Evolutionary conservation across 2,888 invertebrate species (phyloP), one percentile per base, ranked within the genome.

Genomic region (Monopis laevigella): DNA sequence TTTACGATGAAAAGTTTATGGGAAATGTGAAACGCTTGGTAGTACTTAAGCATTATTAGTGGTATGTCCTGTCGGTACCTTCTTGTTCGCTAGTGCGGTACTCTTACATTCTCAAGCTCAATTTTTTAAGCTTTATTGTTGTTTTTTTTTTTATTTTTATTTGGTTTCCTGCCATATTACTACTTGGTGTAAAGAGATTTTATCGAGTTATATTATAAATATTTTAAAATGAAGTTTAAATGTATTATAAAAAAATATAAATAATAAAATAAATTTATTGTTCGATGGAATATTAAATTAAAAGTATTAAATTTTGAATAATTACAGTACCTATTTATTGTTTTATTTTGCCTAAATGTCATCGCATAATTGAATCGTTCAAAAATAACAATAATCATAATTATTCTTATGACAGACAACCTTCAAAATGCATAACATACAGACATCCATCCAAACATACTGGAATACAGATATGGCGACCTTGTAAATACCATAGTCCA

Each of bases 61-160:
- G 67, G 65, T 19, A 10, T 19, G 12, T 18, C 2, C 58, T 58
- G 60, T 69, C 65, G 71, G 73, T 71, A 66, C 65, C 68, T 19
- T 19, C 8, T 28, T 10, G 28, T 29, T 12, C 12, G 6, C 14
- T 13, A 13, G 29, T 12, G 12, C 12, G 12, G 13, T 13, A 29
- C 12, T 14, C 3, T 32, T 32, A 3, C 17, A 65, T 61, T 72
- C 68, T 73, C 29, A 71, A 72, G 80, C 77, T 77, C 77, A 78
- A 77, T 59, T 72, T 74, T 63, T 65, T 72, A 73, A 62, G 80
- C 78, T 78, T 78, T 75, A 77, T 71, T 74, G 73, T 78, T 77
- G 56, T 62, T 57, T 60, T 70, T 69, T 74, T 67, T 36, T 29
- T 70, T 72, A 59, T 70, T 74, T 78, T 59, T 74, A 68, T 67